Evolutionary conservation across 2,888 invertebrate species (phyloP).

Genomic region (Sminthurinus aureus): DNA sequence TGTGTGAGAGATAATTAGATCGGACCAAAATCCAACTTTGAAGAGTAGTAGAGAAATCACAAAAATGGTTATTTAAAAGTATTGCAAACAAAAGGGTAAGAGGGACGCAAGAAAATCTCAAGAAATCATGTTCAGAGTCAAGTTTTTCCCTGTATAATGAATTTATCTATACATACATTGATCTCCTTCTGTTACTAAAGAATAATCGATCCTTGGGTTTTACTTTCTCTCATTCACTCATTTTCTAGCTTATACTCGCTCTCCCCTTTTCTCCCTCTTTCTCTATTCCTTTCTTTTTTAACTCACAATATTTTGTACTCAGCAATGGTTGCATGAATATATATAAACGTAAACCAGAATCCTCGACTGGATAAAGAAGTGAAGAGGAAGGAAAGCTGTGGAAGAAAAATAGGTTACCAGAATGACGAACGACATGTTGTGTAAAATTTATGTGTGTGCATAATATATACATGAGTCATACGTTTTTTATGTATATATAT

Average conservation of each 20-base stretch:
- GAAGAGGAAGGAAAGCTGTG: background rate
- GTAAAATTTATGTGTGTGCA: too few relatives aligned
- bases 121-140: constrained; percentile 26
- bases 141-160: constrained; percentile 23
- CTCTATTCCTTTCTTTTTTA: background rate
- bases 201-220: constrained; percentile 33
- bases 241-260: background rate
- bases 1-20: constrained; percentile 19
- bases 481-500: too few relatives aligned
- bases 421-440: background rate
- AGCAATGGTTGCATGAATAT: background rate
- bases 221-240: constrained; percentile 11
- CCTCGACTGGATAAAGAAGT: background rate
- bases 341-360: background rate
- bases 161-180: background rate
- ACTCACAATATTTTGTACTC: background rate
- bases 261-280: constrained; percentile 2
- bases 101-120: constrained; percentile 11
- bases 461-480: too few relatives aligned
- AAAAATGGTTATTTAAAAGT: too few relatives aligned
- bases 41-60: background rate
- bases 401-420: background rate
- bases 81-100: background rate
- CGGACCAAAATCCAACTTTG: constrained; percentile 15
- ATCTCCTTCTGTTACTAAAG: constrained; percentile 5